Percentiles rank a stretch among this genome's conserved stretches.
Evolutionary conservation across 2,113 vertebrate species (phyloP).

Genomic region (Embiotoca jacksoni): DNA sequence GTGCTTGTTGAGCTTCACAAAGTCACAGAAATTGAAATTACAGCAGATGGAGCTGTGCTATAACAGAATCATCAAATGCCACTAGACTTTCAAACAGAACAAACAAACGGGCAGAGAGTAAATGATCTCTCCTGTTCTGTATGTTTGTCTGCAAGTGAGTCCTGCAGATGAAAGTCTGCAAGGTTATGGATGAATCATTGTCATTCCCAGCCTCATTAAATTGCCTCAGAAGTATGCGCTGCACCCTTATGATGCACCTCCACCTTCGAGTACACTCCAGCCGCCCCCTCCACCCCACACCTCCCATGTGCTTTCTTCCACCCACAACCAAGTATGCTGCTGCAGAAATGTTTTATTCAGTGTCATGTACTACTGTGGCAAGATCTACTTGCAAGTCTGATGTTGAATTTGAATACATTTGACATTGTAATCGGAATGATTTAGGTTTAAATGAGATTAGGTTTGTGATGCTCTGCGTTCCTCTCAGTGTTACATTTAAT

Average conservation of each 20-base stretch:
- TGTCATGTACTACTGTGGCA: slow-evolving; percentile 34
- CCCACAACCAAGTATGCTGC: not conserved
- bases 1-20: not conserved
- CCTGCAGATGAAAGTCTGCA: slow-evolving; percentile 10
- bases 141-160: slow-evolving; percentile 25
- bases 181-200: slow-evolving; percentile 23
- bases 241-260: slow-evolving; percentile 17
- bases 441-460: slow-evolving; percentile 60
- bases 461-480: slow-evolving; percentile 6
- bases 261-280: slow-evolving; percentile 4
- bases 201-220: slow-evolving; percentile 36
- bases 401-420: slow-evolving; percentile 72
- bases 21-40: slow-evolving; percentile 12
- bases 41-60: slow-evolving; percentile 30
- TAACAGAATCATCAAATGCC: slow-evolving; percentile 19
- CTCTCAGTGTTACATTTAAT: slow-evolving; percentile 57
- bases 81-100: not conserved
- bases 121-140: slow-evolving; percentile 23
- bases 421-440: slow-evolving; percentile 52
- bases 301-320: not conserved
- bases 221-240: slow-evolving; percentile 27
- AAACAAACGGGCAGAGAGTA: slow-evolving; percentile 13
- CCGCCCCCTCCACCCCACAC: not conserved
- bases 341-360: slow-evolving; percentile 70
- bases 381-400: slow-evolving; percentile 39